These are phyloP conservation scores for Eristalis arbustorum DNA, from an alignment of 2,888 invertebrate species.

Conservation along the genomic window DNA sequence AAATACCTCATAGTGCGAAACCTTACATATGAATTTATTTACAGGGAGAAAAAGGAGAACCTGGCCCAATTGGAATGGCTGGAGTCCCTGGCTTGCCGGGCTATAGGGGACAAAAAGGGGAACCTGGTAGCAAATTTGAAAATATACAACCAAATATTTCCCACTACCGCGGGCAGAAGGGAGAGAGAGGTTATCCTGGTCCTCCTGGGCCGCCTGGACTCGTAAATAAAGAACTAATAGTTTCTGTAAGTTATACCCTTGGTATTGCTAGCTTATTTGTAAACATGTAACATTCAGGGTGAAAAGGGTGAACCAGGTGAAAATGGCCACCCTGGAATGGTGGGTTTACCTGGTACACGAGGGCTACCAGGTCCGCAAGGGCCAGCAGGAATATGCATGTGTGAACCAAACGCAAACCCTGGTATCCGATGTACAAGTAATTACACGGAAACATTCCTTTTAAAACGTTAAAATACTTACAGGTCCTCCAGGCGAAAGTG, in stretches of 20 bases:
- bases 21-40: not conserved
- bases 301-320: not conserved
- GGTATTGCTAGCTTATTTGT: not conserved
- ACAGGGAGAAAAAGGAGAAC: not conserved
- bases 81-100: not conserved
- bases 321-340: not conserved
- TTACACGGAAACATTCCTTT: not conserved
- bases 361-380: not conserved
- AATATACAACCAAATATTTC: not conserved
- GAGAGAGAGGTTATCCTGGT: not conserved
- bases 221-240: not conserved
- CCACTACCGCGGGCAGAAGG: not conserved
- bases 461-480: not conserved
- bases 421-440: not conserved
- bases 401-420: not conserved
- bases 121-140: conserved; percentile 75
- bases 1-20: not conserved
- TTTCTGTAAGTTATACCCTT: not conserved
- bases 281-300: not conserved
- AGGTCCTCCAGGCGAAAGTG: not conserved
- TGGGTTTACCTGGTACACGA: not conserved
- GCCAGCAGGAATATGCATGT: not conserved
- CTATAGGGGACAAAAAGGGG: conserved; percentile 80
- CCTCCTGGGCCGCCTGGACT: too few species aligned
- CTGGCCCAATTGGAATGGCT: not conserved